Evolutionary conservation across 2,113 vertebrate genomes (phyloP).

Genomic region (Neopipo cinnamomea): DNA sequence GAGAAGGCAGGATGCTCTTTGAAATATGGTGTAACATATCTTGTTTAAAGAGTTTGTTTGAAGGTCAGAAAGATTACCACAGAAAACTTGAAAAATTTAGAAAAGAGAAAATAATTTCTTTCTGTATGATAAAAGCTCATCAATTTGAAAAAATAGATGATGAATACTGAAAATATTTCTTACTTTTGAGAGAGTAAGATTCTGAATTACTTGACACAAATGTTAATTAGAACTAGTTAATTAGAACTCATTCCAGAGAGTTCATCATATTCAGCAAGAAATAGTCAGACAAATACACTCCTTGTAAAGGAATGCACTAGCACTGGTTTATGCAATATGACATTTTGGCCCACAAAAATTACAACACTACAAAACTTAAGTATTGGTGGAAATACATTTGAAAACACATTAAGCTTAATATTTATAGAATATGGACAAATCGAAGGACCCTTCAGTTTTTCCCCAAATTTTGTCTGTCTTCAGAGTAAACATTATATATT

Average conservation of each 20-base stretch:
- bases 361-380: background rate
- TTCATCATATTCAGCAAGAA: background rate
- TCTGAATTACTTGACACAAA: background rate
- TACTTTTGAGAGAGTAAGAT: background rate
- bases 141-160: background rate
- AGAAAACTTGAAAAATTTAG: background rate
- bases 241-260: background rate
- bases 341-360: background rate
- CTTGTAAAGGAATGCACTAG: background rate
- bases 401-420: background rate
- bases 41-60: background rate
- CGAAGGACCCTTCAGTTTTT: fast-evolving
- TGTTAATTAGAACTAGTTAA: background rate
- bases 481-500: background rate
- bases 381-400: background rate
- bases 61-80: background rate
- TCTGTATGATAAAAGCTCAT: background rate
- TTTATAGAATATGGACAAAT: background rate
- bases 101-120: background rate
- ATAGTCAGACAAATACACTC: fast-evolving
- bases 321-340: background rate
- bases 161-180: background rate
- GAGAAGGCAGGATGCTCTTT: background rate
- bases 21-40: background rate
- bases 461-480: background rate